Evolutionary conservation across 2,113 vertebrate genomes (phyloP).

Genomic region (Trachemys scripta): DNA sequence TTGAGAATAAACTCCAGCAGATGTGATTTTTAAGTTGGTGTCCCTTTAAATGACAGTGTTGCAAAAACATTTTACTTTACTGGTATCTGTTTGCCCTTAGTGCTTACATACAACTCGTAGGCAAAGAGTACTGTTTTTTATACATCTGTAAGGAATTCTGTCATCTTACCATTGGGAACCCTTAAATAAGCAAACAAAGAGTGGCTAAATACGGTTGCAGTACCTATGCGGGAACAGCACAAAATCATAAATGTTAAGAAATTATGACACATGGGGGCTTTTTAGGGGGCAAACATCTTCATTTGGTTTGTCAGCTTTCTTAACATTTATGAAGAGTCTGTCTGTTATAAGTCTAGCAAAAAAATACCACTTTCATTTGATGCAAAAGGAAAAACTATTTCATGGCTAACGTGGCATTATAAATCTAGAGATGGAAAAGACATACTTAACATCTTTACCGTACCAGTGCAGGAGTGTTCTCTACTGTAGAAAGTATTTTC

Average conservation of each 20-base stretch:
- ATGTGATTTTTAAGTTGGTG: not conserved
- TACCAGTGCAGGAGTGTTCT: not conserved
- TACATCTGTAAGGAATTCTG: slow-evolving; percentile 16
- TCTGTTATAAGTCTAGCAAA: slow-evolving; percentile 20
- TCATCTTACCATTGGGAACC: not conserved
- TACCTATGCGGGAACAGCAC: not conserved
- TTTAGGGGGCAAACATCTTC: slow-evolving; percentile 20
- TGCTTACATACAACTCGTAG: slow-evolving; percentile 10
- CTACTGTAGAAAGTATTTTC: not conserved
- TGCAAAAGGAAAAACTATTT: not conserved
- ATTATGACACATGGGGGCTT: not conserved
- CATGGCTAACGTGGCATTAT: slow-evolving; percentile 7
- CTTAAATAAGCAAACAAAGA: not conserved
- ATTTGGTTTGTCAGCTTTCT: slow-evolving; percentile 39
- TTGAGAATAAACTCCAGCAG: not conserved
- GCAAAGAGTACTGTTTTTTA: not conserved
- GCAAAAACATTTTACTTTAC: not conserved
- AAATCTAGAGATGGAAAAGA: not conserved
- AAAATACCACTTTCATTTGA: slow-evolving; percentile 31
- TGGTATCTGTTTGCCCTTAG: slow-evolving; percentile 12
- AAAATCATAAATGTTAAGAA: not conserved
- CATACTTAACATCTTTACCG: not conserved
- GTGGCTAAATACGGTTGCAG: slow-evolving; percentile 11
- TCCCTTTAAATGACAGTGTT: not conserved
- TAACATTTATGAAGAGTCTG: slow-evolving; percentile 20